These are phyloP conservation scores for Molorchus minor DNA, from an alignment of 2,888 invertebrate genomes.

Conservation along the genomic window DNA sequence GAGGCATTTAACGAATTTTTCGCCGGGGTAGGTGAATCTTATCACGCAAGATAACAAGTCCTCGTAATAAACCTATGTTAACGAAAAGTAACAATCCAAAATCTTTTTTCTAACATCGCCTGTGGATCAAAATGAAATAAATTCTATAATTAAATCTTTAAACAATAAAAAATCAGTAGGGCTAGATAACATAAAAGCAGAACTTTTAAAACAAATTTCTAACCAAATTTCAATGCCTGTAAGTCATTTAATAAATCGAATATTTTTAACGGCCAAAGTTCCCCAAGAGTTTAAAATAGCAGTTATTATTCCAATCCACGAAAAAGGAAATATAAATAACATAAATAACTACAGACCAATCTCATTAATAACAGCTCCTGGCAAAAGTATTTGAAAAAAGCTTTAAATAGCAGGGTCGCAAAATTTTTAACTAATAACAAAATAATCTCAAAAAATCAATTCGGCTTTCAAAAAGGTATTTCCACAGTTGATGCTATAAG, in stretches of 20 bases:
- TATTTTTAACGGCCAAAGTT: neutral
- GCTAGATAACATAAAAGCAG: conserved; percentile 4
- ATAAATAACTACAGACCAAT: no score
- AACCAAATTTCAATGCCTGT: neutral
- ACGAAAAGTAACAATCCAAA: neutral
- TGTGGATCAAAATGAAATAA: neutral
- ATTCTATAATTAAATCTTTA: neutral
- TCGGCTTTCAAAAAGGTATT: no score
- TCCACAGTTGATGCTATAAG: no score
- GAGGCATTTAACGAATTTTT: neutral
- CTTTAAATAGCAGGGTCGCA: no score
- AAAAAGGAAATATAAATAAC: neutral
- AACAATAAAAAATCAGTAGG: neutral
- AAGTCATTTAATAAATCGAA: neutral
- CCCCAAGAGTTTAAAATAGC: conserved; percentile 6
- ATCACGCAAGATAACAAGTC: neutral
- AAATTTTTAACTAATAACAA: no score
- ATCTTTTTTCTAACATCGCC: neutral
- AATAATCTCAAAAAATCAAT: no score
- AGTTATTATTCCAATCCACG: neutral
- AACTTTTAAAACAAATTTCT: neutral
- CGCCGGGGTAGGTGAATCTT: neutral
- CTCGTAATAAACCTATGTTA: neutral
- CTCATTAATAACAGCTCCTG: no score
- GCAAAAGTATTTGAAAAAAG: no score